Percentiles rank a stretch among this genome's conserved stretches.
Evolutionary conservation across 2,113 vertebrate species (phyloP).

Genomic region (Anhinga anhinga): DNA sequence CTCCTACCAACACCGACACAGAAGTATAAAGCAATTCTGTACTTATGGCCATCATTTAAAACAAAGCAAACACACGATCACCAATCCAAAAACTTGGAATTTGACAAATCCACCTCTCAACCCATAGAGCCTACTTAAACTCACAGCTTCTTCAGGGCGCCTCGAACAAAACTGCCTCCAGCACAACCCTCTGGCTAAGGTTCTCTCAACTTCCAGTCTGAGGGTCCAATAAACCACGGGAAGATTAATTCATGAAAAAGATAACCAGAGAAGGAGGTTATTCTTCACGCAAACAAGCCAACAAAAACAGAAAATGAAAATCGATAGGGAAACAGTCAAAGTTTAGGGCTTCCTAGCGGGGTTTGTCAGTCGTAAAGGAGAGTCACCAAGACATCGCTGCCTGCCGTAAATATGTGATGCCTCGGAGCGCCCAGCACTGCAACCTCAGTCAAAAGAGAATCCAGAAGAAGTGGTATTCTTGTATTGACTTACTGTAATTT

Average conservation of each 20-base stretch:
- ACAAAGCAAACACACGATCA: not conserved
- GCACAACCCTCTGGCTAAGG: not conserved
- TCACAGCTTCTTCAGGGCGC: not conserved
- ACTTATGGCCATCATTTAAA: not conserved
- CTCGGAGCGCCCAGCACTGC: not conserved
- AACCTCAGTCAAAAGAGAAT: not conserved
- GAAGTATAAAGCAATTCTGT: not conserved
- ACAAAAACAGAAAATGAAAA: not conserved
- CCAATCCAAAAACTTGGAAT: not conserved
- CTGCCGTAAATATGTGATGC: not conserved
- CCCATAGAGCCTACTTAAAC: not conserved
- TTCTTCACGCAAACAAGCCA: not conserved
- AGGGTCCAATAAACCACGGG: not conserved
- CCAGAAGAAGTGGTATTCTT: not conserved
- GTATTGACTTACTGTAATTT: accelerated
- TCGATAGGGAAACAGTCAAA: not conserved
- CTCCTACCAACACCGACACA: not conserved
- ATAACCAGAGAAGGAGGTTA: not conserved
- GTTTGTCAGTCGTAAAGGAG: not conserved
- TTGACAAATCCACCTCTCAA: not conserved
- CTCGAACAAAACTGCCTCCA: not conserved
- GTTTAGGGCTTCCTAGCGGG: not conserved
- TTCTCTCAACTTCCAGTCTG: not conserved
- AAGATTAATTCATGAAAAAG: not conserved
- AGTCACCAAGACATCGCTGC: not conserved